Evolutionary conservation across 2,113 vertebrate species (phyloP).

Genomic region (Amphiprion ocellaris): DNA sequence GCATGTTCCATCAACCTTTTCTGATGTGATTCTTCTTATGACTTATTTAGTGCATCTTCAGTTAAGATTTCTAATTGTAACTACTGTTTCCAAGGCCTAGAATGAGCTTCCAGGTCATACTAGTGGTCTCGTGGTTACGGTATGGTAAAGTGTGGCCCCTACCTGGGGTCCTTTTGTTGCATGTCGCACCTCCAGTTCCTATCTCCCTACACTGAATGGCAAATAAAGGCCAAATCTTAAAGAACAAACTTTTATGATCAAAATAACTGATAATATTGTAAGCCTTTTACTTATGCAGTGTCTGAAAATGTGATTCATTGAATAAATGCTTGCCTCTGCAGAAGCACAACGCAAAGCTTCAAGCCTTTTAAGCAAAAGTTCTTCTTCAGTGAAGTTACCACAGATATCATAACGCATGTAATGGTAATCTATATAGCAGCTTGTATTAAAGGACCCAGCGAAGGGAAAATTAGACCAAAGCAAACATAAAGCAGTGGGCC

Average conservation of each 20-base stretch:
- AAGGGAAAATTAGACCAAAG: conserved; percentile 39
- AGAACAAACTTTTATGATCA: neutral
- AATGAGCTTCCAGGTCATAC: no score
- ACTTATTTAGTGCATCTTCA: no score
- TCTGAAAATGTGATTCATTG: neutral
- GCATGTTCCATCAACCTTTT: no score
- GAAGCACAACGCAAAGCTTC: neutral
- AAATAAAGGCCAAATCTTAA: neutral
- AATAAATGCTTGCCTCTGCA: neutral
- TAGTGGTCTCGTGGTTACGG: no score
- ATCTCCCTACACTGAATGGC: neutral
- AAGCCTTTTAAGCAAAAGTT: neutral
- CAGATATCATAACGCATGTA: neutral
- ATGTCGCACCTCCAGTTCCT: no score
- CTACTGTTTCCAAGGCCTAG: no score
- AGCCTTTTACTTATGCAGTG: neutral
- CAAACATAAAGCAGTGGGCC: conserved; percentile 23
- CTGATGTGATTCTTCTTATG: no score
- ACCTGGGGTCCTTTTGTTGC: no score
- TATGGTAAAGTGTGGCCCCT: no score
- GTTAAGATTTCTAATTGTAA: no score
- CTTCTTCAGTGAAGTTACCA: neutral
- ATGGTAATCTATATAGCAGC: neutral
- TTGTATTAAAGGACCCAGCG: neutral
- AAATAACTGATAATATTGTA: neutral